Evolutionary conservation across 2,797 vertebrate genomes (phyloP), one percentile per base, ranked within the genome.

Genomic region (Propithecus deckenii): DNA sequence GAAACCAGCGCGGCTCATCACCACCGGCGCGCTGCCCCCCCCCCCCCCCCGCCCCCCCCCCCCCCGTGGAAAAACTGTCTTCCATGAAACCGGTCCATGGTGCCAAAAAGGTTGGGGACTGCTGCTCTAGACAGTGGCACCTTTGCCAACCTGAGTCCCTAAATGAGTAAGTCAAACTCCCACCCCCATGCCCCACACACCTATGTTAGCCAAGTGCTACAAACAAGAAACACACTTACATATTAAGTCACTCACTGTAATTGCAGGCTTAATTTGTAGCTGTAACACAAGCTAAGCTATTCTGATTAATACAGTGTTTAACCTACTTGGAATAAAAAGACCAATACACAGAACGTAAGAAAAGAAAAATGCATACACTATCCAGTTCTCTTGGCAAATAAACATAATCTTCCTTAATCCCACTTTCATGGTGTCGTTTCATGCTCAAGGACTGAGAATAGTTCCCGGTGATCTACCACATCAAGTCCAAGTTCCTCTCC

Each of bases 381-480:
- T 30, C 14, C 30, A 38, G 52, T 23, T 93, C 75, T 95, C n/a
- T 38, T 28, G 6, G 35, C 35, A 78, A 76, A 88, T 78, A 89
- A 38, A 69, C 17, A 38, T 2, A 30, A 7, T 80, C 83, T 87
- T 87, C 81, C 83, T 93, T 69, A 89, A 57, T n/a, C 12, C n/a
- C 50, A 65, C 25, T 71, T 86, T 88, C 71, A 87, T 6, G 17
- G 30, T 76, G 41, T 80, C 91, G 89, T 93, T 96, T 96, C 91
- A 81, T 1, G 23, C 32, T 91, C 52, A n/a, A 86, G 57, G 90
- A 95, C 0, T 86, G 55, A 89, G 48, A 72, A 41, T 0, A 91
- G 59, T 55, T 69, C 90, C 61, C 57, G 55, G 30, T 15, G 43
- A 61, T 28, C 57, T 48, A 85, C 46, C 59, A 67, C 75, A 91